phyloP scores from a whole-genome alignment of 2,888 invertebrate species.

The Blastobasis adustella region DNA sequence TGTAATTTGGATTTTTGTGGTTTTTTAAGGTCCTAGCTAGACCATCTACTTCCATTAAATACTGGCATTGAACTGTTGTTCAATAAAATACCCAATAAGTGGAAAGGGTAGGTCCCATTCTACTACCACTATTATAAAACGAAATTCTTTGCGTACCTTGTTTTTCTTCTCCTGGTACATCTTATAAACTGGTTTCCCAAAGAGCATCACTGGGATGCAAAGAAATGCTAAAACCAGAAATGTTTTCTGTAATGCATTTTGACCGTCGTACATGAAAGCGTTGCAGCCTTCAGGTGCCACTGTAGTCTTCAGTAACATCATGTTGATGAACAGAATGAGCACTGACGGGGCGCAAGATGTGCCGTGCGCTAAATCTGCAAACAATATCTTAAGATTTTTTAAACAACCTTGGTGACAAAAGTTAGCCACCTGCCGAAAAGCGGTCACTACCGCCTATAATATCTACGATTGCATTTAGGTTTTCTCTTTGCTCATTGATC shows the following conservation, averaged over 20 bases:
- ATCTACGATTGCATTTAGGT: too few relatives aligned
- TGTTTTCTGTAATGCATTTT: conserved; percentile 75
- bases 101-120: too few relatives aligned
- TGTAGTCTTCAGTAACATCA: conserved; percentile 79
- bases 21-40: too few relatives aligned
- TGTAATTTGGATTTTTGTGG: too few relatives aligned
- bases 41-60: too few relatives aligned
- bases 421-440: too few relatives aligned
- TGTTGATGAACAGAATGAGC: conserved; percentile 87
- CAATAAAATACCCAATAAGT: too few relatives aligned
- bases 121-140: not conserved
- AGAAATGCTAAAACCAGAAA: conserved; percentile 78
- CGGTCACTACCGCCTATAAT: too few relatives aligned
- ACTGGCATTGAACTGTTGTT: too few relatives aligned
- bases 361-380: conserved; percentile 51
- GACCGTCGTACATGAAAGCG: conserved; percentile 76
- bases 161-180: conserved; percentile 57
- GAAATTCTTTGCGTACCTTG: conserved; percentile 30
- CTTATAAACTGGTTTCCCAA: conserved; percentile 84
- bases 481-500: too few relatives aligned
- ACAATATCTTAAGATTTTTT: not conserved
- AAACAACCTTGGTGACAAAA: too few relatives aligned
- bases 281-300: conserved; percentile 60
- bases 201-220: conserved; percentile 85
- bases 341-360: conserved; percentile 84